Evolutionary conservation across 2,797 vertebrate genomes (phyloP).

Genomic region (Spatula versicolor): DNA sequence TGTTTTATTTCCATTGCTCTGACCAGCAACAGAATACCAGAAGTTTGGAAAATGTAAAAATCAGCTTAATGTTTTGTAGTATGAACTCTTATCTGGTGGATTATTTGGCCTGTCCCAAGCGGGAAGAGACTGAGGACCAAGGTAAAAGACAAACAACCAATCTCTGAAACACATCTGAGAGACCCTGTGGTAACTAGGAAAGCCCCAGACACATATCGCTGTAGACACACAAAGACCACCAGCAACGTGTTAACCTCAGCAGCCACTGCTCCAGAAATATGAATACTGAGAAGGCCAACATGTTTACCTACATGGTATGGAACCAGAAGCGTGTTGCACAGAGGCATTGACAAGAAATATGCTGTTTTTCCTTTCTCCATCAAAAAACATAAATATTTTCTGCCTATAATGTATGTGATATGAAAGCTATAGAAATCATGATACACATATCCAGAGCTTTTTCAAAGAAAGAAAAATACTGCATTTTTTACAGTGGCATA

Average conservation of each 20-base stretch:
- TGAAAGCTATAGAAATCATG: not conserved
- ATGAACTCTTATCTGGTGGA: not conserved
- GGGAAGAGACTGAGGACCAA: not conserved
- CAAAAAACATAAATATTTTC: not conserved
- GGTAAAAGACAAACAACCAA: not conserved
- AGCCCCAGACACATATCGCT: not conserved
- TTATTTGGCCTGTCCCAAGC: not conserved
- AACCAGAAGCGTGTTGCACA: not conserved
- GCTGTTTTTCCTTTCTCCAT: not conserved
- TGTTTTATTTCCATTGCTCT: not conserved
- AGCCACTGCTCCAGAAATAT: not conserved
- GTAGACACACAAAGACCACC: fast-evolving
- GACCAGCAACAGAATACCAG: not conserved
- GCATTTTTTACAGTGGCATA: not conserved
- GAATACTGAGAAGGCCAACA: not conserved
- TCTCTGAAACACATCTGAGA: not conserved
- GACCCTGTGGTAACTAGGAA: not conserved
- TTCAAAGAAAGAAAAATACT: not conserved
- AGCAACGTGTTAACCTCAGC: not conserved
- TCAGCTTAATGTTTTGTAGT: not conserved
- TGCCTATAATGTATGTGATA: not conserved
- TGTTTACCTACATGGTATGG: not conserved
- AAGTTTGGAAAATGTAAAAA: not conserved
- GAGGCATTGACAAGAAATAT: not conserved
- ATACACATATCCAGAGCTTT: not conserved